Conservation (phyloP, 2,113 vertebrate species). For the Urocolius indicus region DNA sequence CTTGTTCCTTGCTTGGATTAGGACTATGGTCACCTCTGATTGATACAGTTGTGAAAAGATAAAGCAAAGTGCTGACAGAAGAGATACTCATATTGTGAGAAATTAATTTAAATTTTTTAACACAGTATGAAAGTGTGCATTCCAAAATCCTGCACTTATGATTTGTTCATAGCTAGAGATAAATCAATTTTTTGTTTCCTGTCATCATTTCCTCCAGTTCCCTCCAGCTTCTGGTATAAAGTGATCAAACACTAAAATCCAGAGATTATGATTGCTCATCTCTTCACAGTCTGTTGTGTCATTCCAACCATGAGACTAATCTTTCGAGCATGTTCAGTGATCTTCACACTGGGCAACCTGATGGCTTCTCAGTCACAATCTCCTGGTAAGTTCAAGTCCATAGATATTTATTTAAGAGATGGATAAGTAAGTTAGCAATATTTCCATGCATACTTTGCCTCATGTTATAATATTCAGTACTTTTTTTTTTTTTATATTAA, state of each 20-base stretch:
- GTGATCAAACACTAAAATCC: constrained; percentile 2
- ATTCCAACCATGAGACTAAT: constrained; percentile 33
- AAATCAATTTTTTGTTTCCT: constrained; percentile 46
- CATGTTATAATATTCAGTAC: not conserved
- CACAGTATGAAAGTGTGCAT: not conserved
- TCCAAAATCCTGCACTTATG: not conserved
- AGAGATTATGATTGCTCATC: not conserved
- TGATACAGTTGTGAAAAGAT: not conserved
- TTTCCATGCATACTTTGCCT: not conserved
- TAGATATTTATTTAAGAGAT: not conserved
- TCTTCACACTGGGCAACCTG: constrained; percentile 5
- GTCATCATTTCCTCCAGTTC: constrained; percentile 66
- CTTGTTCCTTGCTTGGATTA: not conserved
- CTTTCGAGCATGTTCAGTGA: not conserved
- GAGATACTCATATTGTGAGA: not conserved
- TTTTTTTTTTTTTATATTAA: not conserved
- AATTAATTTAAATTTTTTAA: not conserved
- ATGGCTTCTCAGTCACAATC: not conserved
- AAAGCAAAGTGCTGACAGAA: not conserved
- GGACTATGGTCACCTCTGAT: not conserved
- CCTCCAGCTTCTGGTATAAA: not conserved
- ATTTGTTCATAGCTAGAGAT: constrained; percentile 7
- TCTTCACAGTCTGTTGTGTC: not conserved
- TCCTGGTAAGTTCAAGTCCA: constrained; percentile 55
- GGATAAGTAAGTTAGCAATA: not conserved